Base-by-base conservation (phyloP, 2,888 invertebrate genomes). In the Pasiphila rectangulata region DNA sequence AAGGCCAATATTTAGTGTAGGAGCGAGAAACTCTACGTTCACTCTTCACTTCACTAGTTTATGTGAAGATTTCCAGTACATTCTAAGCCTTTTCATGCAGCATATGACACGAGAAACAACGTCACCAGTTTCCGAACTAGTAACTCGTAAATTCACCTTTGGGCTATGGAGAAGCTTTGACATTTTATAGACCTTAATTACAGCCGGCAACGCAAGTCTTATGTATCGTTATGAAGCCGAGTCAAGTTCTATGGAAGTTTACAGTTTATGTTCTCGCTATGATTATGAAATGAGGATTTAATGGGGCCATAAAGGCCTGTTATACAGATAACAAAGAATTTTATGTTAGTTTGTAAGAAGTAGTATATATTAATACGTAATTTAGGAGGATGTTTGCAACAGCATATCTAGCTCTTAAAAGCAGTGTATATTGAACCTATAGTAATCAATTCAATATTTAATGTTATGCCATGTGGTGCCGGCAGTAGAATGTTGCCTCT, bases 161-260 rank as follows among this genome's bases (percentile, higher is more conserved):
- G 53, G 45, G 46, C 56, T 56, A 56, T 41, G 44, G 47, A 53
- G 55, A 59, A 55, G 56, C 59, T 56, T 50, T 50, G 61, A 54
- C 56, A 54, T 63, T 66, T 69, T 66, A 67, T 64, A 54, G 57
- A 56, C 52, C 70, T 68, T 63, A 64, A 68, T 67, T 67, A 67
- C 69, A 64, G 56, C 55, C 43, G 47, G 51, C 57, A n/a, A n/a
- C n/a, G 57, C 17, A 37, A 30, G 40, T 53, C 47, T 48, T 48
- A 48, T 42, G 42, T 48, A 34, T 44, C 36, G 46, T 32, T 32
- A 37, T 45, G 42, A 39, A 43, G 39, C 19, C 30, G 43, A 43
- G 34, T 27, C 34, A 49, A 48, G 24, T 48, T 42, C 35, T 5
- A 42, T 34, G 25, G 23, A 46, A 41, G 42, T 41, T 51, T 3